Evolutionary conservation across 2,888 invertebrate species (phyloP).

Genomic region (Beris morrisii): DNA sequence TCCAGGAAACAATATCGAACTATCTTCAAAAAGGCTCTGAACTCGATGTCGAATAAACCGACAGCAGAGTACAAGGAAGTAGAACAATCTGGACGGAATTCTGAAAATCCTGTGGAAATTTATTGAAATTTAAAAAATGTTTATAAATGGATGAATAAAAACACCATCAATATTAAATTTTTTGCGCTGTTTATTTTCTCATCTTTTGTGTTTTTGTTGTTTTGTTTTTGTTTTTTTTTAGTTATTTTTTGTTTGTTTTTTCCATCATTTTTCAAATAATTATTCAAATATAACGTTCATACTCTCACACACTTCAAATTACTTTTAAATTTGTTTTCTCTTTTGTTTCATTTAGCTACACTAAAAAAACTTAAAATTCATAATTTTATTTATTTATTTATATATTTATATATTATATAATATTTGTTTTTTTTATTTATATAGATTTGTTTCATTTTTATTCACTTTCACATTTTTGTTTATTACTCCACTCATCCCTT

Average conservation of each 20-base stretch:
- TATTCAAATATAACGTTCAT: constrained; percentile 32
- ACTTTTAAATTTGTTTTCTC: constrained; percentile 26
- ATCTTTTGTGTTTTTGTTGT: constrained; percentile 28
- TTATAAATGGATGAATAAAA: background rate
- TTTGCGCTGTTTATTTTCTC: constrained; percentile 30
- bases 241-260: constrained; percentile 30
- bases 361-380: constrained; percentile 40
- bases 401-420: constrained; percentile 37
- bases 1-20: too few species aligned
- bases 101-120: too few species aligned
- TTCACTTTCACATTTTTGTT: constrained; percentile 22
- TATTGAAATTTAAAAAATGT: too few species aligned
- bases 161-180: constrained; percentile 21
- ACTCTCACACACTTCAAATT: constrained; percentile 28
- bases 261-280: constrained; percentile 31
- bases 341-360: constrained; percentile 40
- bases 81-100: too few species aligned
- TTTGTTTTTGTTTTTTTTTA: constrained; percentile 28
- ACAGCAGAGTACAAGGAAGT: too few species aligned
- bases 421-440: constrained; percentile 34
- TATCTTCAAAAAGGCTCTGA: too few species aligned
- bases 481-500: constrained; percentile 27
- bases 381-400: constrained; percentile 36
- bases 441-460: constrained; percentile 30
- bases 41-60: too few species aligned